Evolutionary conservation across 1,140 invertebrate species (phyloP), one percentile per base, ranked within the genome.

Genomic region (Diachasma alloeum): DNA sequence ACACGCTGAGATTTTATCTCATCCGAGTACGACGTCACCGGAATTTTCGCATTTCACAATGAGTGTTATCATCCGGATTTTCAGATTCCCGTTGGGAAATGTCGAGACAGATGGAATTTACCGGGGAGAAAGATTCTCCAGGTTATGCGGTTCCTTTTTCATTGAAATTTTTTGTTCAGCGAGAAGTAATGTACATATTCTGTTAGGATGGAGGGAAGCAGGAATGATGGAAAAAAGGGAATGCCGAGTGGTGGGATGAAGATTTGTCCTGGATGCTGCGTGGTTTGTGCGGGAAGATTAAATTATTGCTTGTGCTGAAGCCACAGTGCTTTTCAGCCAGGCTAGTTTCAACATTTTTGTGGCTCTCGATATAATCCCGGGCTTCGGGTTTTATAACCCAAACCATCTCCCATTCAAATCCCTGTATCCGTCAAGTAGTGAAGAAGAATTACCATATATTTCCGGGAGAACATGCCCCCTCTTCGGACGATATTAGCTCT

Each of bases 291-390:
- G 4, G 3, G 24, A 13, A 53, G 56, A 74, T 74, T 63, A 74
- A 39, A 74, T 74, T 66, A 37, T 36, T 63, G 72, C 53, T 74
- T 59, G n/a, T 36, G 59, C 48, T 11, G 72, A 74, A 42, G 72
- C 56, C 37, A 42, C 56, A 37, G 3, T 72, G 72, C 72, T 74
- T 39, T 56, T 22, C 72, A n/a, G 56, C 13, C 37, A 63, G 31
- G 8, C 19, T 63, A 63, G 22, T 63, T 63, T 15, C 24, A 63
- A 26, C 59, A 63, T 63, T 63, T 63, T 31, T 31, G 24, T 26
- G 59, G 59, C 24, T 31, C 26, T 63, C 59, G 19, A 63, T 63
- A 63, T 26, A 63, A 56, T 63, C 59, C 24, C 9, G 59, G 59
- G 22, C 13, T 63, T 31, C 9, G 9, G 39, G 9, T 11, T 42